phyloP scores from a whole-genome alignment of 2,113 vertebrate species.

The Probosciger aterrimus region DNA sequence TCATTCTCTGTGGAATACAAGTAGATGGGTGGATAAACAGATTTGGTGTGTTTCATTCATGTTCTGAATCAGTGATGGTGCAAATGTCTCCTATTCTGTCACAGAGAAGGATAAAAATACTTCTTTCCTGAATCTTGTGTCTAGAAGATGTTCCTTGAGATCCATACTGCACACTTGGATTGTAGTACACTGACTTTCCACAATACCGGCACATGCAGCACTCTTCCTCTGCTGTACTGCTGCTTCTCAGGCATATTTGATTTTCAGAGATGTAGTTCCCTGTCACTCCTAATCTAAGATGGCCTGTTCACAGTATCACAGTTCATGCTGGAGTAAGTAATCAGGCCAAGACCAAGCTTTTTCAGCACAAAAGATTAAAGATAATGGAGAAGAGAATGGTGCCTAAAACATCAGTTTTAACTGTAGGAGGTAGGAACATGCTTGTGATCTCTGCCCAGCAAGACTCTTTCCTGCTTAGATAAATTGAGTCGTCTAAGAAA shows the following conservation, averaged over 20 bases:
- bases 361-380: background rate
- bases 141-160: background rate
- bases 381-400: background rate
- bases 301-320: background rate
- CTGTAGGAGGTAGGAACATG: background rate
- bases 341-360: background rate
- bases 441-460: background rate
- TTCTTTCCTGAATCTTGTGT: background rate
- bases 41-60: background rate
- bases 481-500: background rate
- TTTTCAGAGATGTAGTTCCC: background rate
- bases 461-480: background rate
- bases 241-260: background rate
- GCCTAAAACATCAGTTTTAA: background rate
- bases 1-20: background rate
- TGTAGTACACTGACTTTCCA: background rate
- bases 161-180: no score
- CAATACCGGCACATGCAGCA: background rate
- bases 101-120: background rate
- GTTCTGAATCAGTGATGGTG: background rate
- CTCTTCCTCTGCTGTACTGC: accelerated
- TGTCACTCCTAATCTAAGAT: no score
- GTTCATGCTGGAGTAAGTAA: background rate
- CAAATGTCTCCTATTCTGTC: background rate
- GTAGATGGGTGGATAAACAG: background rate